Conservation (phyloP, 2,888 invertebrate genomes). For the Volucella bombylans region DNA sequence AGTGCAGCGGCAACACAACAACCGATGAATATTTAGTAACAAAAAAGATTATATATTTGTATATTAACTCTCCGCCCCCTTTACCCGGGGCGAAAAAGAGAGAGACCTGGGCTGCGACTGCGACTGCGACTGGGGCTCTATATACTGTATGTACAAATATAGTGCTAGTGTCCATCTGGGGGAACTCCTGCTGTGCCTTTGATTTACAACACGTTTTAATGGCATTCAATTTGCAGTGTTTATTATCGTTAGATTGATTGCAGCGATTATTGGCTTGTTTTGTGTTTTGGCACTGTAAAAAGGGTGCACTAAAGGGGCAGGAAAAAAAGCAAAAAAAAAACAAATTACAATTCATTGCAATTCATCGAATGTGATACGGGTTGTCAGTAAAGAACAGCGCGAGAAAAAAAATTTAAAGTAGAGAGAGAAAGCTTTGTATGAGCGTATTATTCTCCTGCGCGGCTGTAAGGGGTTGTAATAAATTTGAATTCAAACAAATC, state of each 20-base stretch:
- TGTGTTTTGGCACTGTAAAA: constrained; percentile 49
- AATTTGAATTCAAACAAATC: constrained; percentile 48
- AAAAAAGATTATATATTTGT: constrained; percentile 50
- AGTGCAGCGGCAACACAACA: constrained; percentile 60
- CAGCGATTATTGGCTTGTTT: constrained; percentile 65
- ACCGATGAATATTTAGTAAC: constrained; percentile 64
- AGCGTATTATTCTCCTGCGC: not conserved
- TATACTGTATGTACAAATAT: not conserved
- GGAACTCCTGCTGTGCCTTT: constrained; percentile 66
- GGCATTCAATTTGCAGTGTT: constrained; percentile 72
- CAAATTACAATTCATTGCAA: constrained; percentile 47
- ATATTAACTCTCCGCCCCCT: constrained; percentile 52
- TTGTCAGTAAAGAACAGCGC: constrained; percentile 12
- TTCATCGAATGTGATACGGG: constrained; percentile 46
- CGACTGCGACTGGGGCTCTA: not conserved
- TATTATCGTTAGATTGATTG: constrained; percentile 72
- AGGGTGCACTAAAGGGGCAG: constrained; percentile 50
- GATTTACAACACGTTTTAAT: constrained; percentile 71
- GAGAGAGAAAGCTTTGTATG: constrained; percentile 9
- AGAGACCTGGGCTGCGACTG: too few relatives aligned
- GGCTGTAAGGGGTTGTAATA: constrained; percentile 19
- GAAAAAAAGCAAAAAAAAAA: not conserved
- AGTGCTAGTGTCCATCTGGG: constrained; percentile 57
- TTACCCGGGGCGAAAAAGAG: constrained; percentile 15
- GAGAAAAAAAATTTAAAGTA: not conserved